A percentile compares a stretch with the other conserved stretches of the same genome.
These are phyloP conservation scores for Athrips mouffetella DNA, from an alignment of 2,888 invertebrate species.

Conservation along the genomic window DNA sequence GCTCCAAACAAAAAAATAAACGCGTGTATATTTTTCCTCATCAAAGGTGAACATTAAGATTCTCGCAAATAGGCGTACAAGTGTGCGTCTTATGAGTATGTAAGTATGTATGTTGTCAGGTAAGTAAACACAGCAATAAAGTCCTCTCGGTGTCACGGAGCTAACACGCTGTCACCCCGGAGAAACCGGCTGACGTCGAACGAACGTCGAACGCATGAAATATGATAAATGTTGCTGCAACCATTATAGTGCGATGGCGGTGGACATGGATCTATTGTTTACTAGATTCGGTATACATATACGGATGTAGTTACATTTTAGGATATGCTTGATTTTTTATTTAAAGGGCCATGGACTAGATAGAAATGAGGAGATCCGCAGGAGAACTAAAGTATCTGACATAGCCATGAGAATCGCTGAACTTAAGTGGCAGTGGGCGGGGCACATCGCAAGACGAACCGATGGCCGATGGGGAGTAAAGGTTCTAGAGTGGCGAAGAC, in stretches of 20 bases:
- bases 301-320: too few relatives aligned
- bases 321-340: too few relatives aligned
- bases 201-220: slow-evolving; percentile 53
- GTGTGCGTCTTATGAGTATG: neutral
- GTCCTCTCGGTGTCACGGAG: slow-evolving; percentile 54
- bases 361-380: too few relatives aligned
- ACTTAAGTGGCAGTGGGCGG: too few relatives aligned
- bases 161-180: slow-evolving; percentile 61
- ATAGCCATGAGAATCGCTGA: too few relatives aligned
- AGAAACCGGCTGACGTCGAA: slow-evolving; percentile 66
- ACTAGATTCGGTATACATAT: slow-evolving; percentile 36
- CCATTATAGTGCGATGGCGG: slow-evolving; percentile 35
- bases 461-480: too few relatives aligned
- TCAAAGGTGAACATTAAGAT: neutral
- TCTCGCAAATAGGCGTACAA: slow-evolving; percentile 2
- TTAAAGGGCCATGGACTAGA: too few relatives aligned
- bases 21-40: neutral
- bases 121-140: slow-evolving; percentile 47
- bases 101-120: neutral
- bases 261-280: slow-evolving; percentile 26
- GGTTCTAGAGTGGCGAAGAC: too few relatives aligned
- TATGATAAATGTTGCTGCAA: slow-evolving; percentile 72
- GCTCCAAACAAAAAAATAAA: neutral
- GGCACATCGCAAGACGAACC: too few relatives aligned
- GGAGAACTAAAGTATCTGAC: too few relatives aligned